These are phyloP conservation scores for Sciurus vulgaris DNA, from an alignment of 2,797 vertebrate genomes.

Conservation along the genomic window DNA sequence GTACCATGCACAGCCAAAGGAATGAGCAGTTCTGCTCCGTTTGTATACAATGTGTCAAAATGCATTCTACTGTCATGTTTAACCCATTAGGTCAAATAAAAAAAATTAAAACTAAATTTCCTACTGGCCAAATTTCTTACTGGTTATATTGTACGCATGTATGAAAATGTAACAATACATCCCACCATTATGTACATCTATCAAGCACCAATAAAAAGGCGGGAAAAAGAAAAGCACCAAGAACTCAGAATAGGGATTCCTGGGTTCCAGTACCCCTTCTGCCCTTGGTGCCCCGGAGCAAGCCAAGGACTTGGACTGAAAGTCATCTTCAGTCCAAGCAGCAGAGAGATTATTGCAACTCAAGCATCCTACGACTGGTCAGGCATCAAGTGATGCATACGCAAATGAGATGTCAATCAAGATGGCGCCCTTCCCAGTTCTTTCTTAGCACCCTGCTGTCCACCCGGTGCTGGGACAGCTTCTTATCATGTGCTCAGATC, in stretches of 20 bases:
- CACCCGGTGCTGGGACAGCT: background rate
- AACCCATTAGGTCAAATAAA: too few relatives aligned
- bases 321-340: background rate
- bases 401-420: constrained; percentile 62
- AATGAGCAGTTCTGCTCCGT: too few relatives aligned
- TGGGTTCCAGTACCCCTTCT: background rate
- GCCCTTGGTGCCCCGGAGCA: background rate
- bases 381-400: constrained; percentile 1
- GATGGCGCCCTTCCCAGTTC: background rate
- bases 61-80: too few relatives aligned
- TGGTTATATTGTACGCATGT: too few relatives aligned
- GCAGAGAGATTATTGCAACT: background rate
- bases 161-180: too few relatives aligned
- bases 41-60: too few relatives aligned
- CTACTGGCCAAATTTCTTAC: background rate
- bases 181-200: too few relatives aligned
- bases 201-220: too few relatives aligned
- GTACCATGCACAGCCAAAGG: too few relatives aligned
- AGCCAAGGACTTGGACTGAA: background rate
- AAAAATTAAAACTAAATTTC: too few relatives aligned
- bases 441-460: background rate
- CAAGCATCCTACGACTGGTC: background rate
- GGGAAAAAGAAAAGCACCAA: background rate
- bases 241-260: background rate
- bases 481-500: background rate